Evolutionary conservation across 2,113 vertebrate genomes (phyloP), one percentile per base, ranked within the genome.

Genomic region (Triplophysa tibetana): DNA sequence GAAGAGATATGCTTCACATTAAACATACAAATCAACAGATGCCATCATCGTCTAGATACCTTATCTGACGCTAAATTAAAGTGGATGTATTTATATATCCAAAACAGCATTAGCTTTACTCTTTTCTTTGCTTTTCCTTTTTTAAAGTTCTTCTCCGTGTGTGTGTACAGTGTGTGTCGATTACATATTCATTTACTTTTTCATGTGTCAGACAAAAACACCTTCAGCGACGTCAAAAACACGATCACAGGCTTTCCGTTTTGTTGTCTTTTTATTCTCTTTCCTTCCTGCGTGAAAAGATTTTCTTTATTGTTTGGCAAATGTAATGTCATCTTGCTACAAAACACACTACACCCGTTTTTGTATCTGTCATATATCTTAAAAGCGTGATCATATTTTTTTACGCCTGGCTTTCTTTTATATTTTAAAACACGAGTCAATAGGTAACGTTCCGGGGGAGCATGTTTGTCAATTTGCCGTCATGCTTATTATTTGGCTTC

Each of bases 401-500:
- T 63, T 72, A 81, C 86, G 81, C 87, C 87, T 88, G 89, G 76
- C 70, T 80, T 81, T 80, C 89, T 87, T 66, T 89, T 88, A 87
- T 91, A 87, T 90, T 92, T 88, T 84, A 83, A 86, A 87, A 86
- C 85, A 84, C 87, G 86, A 89, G 89, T 89, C 87, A 87, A 90
- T 88, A 85, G 91, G 87, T 89, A 89, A 85, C 87, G 85, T 90
- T 89, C 89, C 88, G 87, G 87, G 86, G 87, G 76, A 79, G 45
- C 26, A 29, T 86, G 89, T 91, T 89, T 90, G 85, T 91, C 89
- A 85, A 85, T 86, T 82, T 81, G 86, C 83, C 89, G 88, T 90
- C 90, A 90, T 85, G 89, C 88, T 87, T 83, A 83, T 91, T 80
- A 83, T 88, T 90, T 92, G 88, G 84, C 87, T 88, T 89, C 75